Evolutionary conservation across 1,140 invertebrate species (phyloP).

Genomic region (Whitmania pigra): DNA sequence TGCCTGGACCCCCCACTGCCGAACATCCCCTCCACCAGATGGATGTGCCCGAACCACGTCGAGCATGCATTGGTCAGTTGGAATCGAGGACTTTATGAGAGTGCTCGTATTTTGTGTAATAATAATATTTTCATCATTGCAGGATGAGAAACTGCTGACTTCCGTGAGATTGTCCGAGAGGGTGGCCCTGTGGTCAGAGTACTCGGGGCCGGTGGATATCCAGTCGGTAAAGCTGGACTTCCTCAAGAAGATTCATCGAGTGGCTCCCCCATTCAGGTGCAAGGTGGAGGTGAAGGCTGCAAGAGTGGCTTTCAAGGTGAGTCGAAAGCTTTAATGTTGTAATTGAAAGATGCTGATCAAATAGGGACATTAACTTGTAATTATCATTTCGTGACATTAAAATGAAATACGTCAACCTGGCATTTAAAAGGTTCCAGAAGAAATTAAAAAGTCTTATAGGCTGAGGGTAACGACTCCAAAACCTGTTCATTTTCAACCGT

Average conservation of each 20-base stretch:
- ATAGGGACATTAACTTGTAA: no score
- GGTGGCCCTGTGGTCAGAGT: slow-evolving; percentile 70
- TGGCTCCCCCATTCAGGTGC: slow-evolving; percentile 60
- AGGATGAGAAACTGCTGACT: slow-evolving; percentile 68
- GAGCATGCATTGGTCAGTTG: slow-evolving; percentile 66
- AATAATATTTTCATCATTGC: slow-evolving; percentile 25
- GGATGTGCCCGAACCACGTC: slow-evolving; percentile 94
- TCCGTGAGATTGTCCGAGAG: slow-evolving; percentile 68
- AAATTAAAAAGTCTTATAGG: no score
- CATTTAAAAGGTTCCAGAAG: no score
- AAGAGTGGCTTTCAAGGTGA: no score
- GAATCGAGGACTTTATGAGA: neutral
- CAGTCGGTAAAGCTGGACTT: slow-evolving; percentile 72
- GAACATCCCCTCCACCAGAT: slow-evolving; percentile 63
- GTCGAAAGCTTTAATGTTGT: no score
- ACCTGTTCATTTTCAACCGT: no score
- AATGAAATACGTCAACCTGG: no score
- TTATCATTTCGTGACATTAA: no score
- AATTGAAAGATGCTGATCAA: no score
- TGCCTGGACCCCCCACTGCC: slow-evolving; percentile 83
- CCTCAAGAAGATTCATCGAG: slow-evolving; percentile 59
- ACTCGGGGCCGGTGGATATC: slow-evolving; percentile 62
- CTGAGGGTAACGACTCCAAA: no score
- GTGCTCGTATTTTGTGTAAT: neutral
- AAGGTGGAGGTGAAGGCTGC: slow-evolving; percentile 30